Conservation (phyloP, 2,888 invertebrate species). For the Muscina levida region DNA sequence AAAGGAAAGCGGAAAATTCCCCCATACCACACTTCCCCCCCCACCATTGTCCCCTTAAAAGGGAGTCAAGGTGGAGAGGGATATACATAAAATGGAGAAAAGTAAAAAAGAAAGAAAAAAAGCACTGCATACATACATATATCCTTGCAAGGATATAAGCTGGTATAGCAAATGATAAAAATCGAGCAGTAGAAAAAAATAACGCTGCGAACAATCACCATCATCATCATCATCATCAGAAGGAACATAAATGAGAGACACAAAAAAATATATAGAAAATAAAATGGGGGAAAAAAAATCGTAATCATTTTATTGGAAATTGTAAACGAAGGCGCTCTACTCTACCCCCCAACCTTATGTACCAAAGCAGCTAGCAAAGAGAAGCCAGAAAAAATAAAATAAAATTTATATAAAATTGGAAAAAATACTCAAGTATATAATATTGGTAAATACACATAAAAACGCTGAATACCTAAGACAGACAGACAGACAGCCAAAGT, state of each 20-base stretch:
- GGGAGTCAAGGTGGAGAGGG: constrained; percentile 35
- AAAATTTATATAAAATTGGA: constrained; percentile 7
- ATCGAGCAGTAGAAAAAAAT: constrained; percentile 4
- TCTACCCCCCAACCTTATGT: not conserved
- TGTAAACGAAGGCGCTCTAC: constrained; percentile 16
- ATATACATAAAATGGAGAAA: not conserved
- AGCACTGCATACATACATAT: constrained; percentile 33
- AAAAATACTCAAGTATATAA: constrained; percentile 21
- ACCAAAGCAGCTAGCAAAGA: not conserved
- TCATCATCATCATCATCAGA: too few species aligned
- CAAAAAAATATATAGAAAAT: constrained; percentile 27
- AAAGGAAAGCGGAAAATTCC: constrained; percentile 34
- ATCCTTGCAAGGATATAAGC: constrained; percentile 52
- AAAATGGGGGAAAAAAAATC: constrained; percentile 40
- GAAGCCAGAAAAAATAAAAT: not conserved
- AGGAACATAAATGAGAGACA: too few species aligned
- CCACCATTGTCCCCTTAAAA: too few species aligned
- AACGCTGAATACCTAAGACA: too few species aligned
- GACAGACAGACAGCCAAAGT: too few species aligned
- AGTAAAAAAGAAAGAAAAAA: constrained; percentile 14
- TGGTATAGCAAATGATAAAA: constrained; percentile 53
- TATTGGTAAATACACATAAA: constrained; percentile 19
- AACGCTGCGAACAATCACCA: not conserved
- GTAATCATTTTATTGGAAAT: constrained; percentile 55
- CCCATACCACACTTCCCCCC: too few species aligned